A percentile compares a stretch with the other conserved stretches of the same genome.
phyloP scores from a whole-genome alignment of 2,797 vertebrate species.

The Morus bassanus region DNA sequence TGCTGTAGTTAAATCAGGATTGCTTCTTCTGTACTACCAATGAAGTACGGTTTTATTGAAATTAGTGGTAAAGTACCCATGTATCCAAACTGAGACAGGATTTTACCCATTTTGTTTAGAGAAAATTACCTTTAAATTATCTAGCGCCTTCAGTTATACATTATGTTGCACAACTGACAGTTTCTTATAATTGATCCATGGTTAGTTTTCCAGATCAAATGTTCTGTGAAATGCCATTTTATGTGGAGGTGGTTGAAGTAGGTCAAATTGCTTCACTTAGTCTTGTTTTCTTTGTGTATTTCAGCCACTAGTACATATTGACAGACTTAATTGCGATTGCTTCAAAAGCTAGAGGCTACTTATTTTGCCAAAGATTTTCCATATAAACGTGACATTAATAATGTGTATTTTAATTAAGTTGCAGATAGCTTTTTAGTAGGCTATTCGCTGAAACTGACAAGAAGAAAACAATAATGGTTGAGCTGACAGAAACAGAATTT shows the following conservation, averaged over 20 bases:
- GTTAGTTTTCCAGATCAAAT: conserved; percentile 4
- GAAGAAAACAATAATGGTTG: conserved; percentile 4
- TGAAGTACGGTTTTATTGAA: neutral
- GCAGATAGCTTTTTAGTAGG: conserved; percentile 37
- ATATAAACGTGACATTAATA: conserved; percentile 61
- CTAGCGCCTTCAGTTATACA: neutral
- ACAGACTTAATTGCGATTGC: conserved; percentile 53
- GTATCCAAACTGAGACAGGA: neutral
- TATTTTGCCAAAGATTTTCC: conserved; percentile 56
- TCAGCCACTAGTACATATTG: conserved; percentile 22
- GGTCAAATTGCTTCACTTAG: conserved; percentile 30
- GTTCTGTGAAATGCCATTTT: neutral
- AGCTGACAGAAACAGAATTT: conserved; percentile 9
- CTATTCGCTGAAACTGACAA: conserved; percentile 30
- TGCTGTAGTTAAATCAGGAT: neutral
- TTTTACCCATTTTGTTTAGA: neutral
- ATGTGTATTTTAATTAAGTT: conserved; percentile 67
- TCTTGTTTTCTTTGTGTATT: conserved; percentile 15
- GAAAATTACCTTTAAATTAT: neutral
- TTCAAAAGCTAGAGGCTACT: conserved; percentile 61
- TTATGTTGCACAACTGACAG: neutral
- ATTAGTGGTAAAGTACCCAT: neutral
- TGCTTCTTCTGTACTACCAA: neutral
- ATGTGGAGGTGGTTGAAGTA: neutral
- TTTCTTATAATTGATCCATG: neutral